Base-by-base conservation (phyloP, 2,113 vertebrate genomes). In the Toxotes jaculatrix region DNA sequence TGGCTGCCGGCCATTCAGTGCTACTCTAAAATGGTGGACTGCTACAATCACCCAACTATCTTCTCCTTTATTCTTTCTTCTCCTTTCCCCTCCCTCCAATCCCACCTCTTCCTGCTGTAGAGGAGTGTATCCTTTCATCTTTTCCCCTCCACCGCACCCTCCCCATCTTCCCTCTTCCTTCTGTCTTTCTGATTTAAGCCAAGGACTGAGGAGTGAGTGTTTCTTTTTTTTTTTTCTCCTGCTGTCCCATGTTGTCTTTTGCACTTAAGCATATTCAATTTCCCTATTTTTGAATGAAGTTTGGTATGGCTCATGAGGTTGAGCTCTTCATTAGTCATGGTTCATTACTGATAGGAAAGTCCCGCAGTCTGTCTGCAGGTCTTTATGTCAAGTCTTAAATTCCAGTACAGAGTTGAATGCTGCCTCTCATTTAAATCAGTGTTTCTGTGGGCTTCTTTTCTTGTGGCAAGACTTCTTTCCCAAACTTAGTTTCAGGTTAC, bases 11-110 rank as follows among this genome's bases (percentile, higher is more conserved):
- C 76, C 87, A 91, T 88, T 91, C 88, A 89, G 74, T 83, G 87
- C 88, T 80, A 32, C 80, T 92, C 92, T 92, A 91, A 93, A 93
- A 94, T 94, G 93, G 92, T 90, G 92, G 92, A 87, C 85, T 10
- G 32, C 74, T 77, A 80, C 81, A 87, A 87, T 88, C 76, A 85
- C 62, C 63, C 80, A 86, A 86, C 84, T 90, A 75, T 87, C 81
- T 79, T 76, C 63, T 86, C 57, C 88, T 67, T 85, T 70, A 53
- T 75, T 47, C 65, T 45, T 56, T 74, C 45, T 64, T 40, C 38
- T 76, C 16, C 32, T 43, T 67, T 79, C 63, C 42, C 40, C 74
- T 84, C 80, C 75, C 85, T 72, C 65, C 57, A 62, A 53, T 82
- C 79, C 56, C 27, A 77, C 59, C 79, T 74, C 84, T 83, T 86